Base-by-base conservation (phyloP, 2,888 invertebrate genomes). In the Trichogramma dendrolimi region DNA sequence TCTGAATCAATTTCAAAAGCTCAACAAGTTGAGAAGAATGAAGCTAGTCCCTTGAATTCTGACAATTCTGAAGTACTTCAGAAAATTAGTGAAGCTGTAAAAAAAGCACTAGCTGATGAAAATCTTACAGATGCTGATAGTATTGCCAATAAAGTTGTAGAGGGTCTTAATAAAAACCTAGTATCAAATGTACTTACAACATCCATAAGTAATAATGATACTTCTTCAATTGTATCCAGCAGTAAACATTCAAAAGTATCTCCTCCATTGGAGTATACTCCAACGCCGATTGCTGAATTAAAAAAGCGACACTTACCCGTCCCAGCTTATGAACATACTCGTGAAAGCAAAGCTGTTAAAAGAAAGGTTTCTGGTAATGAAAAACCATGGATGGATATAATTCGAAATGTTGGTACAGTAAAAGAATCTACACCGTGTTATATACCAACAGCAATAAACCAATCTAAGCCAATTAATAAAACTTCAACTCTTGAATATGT, bases 231-330 rank as follows among this genome's bases (percentile, higher is more conserved):
- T 27, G 6, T 38, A 27, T 4, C 65, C 5, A 60, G 68, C 14
- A 70, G 72, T 4, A 69, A 71, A 58, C 68, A 69, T 53, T 49
- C 66, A 4, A 66, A 71, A 6, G 71, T 74, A 27, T 75, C 78
- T 6, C 54, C 51, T 38, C 65, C 73, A 6, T 76, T 75, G 50
- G 75, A 76, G 38, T 87, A 87, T 71, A 86, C 86, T 73, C 87
- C 87, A 39, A 87, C 87, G 3, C 87, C 87, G 1, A 87, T 87
- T 72, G 79, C 86, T 0, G 85, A 87, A 76, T 76, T 87, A 42
- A 79, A 78, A 63, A 81, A 80, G 59, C 74, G 79, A 10, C 80
- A 80, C 58, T 77, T 79, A 67, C 78, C 78, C 27, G 75, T 79
- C 54, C 67, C 74, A 38, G 71, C 73, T 8, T 79, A 78, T 49